These are phyloP conservation scores for Hyphantria cunea DNA, from an alignment of 1,140 invertebrate genomes.

Conservation along the genomic window DNA sequence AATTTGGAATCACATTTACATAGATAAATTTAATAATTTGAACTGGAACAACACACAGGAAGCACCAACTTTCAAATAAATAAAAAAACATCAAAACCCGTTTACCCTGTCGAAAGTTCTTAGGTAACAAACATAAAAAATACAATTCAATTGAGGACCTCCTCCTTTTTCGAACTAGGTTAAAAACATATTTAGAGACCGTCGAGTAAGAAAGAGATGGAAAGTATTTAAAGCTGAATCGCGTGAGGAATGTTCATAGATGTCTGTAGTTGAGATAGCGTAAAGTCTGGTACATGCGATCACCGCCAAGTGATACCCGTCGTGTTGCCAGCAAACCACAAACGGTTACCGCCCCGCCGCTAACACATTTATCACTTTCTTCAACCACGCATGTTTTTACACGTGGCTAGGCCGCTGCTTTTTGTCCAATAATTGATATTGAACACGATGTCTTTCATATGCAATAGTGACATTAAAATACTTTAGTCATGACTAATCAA, in stretches of 20 bases:
- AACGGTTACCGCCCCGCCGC: constrained; percentile 6
- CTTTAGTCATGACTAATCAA: not conserved
- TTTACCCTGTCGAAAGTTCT: too few relatives aligned
- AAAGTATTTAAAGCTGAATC: not conserved
- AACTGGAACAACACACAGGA: too few relatives aligned
- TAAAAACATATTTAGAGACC: not conserved
- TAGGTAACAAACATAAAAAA: too few relatives aligned
- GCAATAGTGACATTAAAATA: not conserved
- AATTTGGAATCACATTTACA: too few relatives aligned
- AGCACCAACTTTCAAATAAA: too few relatives aligned
- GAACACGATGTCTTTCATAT: constrained; percentile 7
- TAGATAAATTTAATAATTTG: too few relatives aligned
- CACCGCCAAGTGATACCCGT: constrained; percentile 25
- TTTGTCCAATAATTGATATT: constrained; percentile 19
- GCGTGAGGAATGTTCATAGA: constrained; percentile 25
- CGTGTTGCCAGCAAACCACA: not conserved
- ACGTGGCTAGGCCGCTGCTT: constrained; percentile 6
- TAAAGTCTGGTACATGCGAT: constrained; percentile 29
- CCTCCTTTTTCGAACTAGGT: too few relatives aligned
- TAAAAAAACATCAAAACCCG: too few relatives aligned
- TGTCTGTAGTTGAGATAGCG: constrained; percentile 21
- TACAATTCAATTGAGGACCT: too few relatives aligned
- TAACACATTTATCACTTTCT: constrained; percentile 30
- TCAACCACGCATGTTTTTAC: constrained; percentile 19
- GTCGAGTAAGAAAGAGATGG: constrained; percentile 7